These are phyloP conservation scores for Microcebus lehilahytsara DNA, from an alignment of 2,113 vertebrate genomes.

Conservation along the genomic window DNA sequence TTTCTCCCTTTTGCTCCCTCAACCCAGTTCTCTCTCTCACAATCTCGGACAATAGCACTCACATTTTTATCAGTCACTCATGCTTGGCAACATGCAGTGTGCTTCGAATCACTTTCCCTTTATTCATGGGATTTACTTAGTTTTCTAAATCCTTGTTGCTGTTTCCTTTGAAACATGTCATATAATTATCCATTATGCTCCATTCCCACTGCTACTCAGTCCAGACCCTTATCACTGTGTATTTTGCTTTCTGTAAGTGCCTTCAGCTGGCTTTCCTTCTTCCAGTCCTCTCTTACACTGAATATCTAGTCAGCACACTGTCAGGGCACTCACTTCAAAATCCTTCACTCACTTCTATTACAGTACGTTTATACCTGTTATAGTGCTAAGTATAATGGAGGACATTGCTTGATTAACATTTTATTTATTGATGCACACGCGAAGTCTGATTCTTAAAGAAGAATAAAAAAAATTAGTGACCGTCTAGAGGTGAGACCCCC, in stretches of 20 bases:
- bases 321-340: not conserved
- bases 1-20: not conserved
- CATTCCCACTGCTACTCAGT: not conserved
- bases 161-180: not conserved
- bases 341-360: not conserved
- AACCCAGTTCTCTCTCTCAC: not conserved
- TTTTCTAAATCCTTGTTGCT: not conserved
- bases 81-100: not conserved
- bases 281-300: not conserved
- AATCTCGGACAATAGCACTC: not conserved
- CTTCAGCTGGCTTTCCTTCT: not conserved
- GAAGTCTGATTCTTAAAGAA: not conserved
- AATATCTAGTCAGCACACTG: not conserved
- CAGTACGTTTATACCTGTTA: not conserved
- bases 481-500: not conserved
- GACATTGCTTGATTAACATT: not conserved
- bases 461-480: not conserved
- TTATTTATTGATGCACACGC: not conserved
- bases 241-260: not conserved
- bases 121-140: not conserved
- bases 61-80: not conserved
- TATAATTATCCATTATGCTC: not conserved
- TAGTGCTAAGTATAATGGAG: not conserved
- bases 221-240: not conserved
- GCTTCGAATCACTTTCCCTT: not conserved